phyloP scores from a whole-genome alignment of 2,888 invertebrate genomes.

The Volucella inanis region DNA sequence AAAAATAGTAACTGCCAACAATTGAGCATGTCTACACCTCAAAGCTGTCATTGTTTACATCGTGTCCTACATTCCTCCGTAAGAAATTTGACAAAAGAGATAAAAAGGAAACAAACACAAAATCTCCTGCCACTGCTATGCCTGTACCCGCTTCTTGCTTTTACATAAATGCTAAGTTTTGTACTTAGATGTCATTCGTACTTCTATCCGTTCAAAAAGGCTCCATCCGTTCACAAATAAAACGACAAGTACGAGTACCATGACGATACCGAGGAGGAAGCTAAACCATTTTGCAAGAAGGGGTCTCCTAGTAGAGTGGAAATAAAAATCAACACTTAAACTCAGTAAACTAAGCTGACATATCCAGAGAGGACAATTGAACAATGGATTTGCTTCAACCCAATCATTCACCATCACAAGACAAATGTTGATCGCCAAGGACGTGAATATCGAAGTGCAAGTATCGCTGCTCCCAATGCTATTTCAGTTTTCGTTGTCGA shows the following conservation, averaged over 20 bases:
- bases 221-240: slow-evolving; percentile 27
- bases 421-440: slow-evolving; percentile 39
- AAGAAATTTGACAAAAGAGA: slow-evolving; percentile 48
- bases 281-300: slow-evolving; percentile 15
- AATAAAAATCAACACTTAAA: slow-evolving; percentile 17
- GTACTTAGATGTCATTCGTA: slow-evolving; percentile 30
- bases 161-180: slow-evolving; percentile 31
- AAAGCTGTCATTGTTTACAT: slow-evolving; percentile 69
- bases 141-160: neutral
- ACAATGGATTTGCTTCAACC: slow-evolving; percentile 34
- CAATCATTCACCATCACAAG: slow-evolving; percentile 29
- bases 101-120: slow-evolving; percentile 12
- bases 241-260: slow-evolving; percentile 32
- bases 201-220: slow-evolving; percentile 48
- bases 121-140: slow-evolving; percentile 9
- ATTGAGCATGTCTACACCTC: slow-evolving; percentile 58
- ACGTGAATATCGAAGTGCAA: slow-evolving; percentile 1
- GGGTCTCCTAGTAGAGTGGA: neutral
- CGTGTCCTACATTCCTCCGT: slow-evolving; percentile 67
- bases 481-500: neutral
- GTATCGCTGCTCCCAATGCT: slow-evolving; percentile 13
- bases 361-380: slow-evolving; percentile 30
- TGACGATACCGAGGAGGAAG: neutral
- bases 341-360: slow-evolving; percentile 17
- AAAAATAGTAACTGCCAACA: slow-evolving; percentile 38